Base-by-base conservation (phyloP, 2,888 invertebrate genomes). In the Piscicola geometra region DNA sequence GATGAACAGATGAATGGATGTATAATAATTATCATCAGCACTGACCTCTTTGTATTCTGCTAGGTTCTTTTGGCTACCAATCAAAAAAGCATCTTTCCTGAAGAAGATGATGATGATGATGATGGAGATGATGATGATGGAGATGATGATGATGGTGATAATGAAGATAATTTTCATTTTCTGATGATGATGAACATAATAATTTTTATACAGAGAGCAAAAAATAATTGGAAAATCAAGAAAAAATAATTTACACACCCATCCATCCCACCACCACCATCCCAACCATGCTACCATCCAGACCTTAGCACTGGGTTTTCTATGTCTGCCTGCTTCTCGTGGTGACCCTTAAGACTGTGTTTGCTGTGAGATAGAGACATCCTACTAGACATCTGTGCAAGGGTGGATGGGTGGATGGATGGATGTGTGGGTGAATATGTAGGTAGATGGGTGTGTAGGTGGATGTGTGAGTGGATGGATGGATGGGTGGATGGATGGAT, bases 41-140 rank as follows among this genome's bases (percentile, higher is more conserved):
- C 96, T 94, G 0, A 93, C 93, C n/a, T 68, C 28, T 71, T 77
- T 77, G 67, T 56, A 77, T 35, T 77, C 77, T 2, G 21, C 35
- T 28, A 77, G 56, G 68, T 77, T 77, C 28, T 35, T 50, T 3
- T 76, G 75, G 35, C 77, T 77, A 25, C 77, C 77, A 33, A 73
- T 52, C 32, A 73, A n/a, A 30, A 73, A 56, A 30, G 73, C 73
- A 25, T 73, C 73, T 25, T 73, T 73, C 32, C 73, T 56, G 60
- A 3, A 25, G n/a, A n/a, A n/a, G n/a, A n/a, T n/a, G n/a, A n/a
- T n/a, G n/a, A n/a, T n/a, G n/a, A n/a, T n/a, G n/a, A n/a, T n/a
- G n/a, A n/a, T n/a, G n/a, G n/a, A n/a, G n/a, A n/a, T n/a, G n/a
- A n/a, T n/a, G n/a, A n/a, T n/a, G n/a, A n/a, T n/a, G n/a, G n/a